Evolutionary conservation across 2,888 invertebrate species (phyloP).

Genomic region (Imbricaverruca yamaguchii): DNA sequence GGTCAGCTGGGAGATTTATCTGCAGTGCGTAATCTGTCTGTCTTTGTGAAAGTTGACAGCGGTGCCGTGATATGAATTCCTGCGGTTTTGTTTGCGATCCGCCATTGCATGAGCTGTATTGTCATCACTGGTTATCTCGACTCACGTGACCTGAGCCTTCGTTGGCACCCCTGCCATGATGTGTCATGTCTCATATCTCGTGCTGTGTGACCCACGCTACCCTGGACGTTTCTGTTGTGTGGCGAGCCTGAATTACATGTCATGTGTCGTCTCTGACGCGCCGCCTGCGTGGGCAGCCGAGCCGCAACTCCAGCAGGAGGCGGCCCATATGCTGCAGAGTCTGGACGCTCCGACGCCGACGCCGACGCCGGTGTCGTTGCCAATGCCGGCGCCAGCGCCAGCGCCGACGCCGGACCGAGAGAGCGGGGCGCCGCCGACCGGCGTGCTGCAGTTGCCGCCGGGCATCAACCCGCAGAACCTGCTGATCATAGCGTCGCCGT

Average conservation of each 20-base stretch:
- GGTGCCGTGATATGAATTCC: no score
- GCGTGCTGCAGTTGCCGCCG: conserved; percentile 6
- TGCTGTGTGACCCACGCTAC: no score
- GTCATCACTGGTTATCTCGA: no score
- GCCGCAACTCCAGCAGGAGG: neutral
- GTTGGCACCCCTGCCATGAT: no score
- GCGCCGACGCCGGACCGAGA: neutral
- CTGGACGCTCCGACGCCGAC: neutral
- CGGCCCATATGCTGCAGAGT: neutral
- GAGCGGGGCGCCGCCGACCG: neutral
- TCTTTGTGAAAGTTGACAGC: no score
- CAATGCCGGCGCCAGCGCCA: neutral
- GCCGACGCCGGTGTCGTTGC: neutral
- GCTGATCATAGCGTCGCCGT: conserved; percentile 17
- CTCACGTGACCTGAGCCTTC: no score
- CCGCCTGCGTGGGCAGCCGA: neutral
- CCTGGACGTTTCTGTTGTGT: no score
- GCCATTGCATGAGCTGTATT: no score
- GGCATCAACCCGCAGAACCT: conserved; percentile 17
- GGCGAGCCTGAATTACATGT: neutral
- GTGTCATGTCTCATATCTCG: no score
- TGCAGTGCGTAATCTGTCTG: no score
- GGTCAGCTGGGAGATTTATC: no score
- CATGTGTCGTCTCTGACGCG: neutral
- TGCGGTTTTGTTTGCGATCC: no score